Evolutionary conservation across 2,797 vertebrate genomes (phyloP), one percentile per base, ranked within the genome.

Genomic region (Sebastes iracundus): DNA sequence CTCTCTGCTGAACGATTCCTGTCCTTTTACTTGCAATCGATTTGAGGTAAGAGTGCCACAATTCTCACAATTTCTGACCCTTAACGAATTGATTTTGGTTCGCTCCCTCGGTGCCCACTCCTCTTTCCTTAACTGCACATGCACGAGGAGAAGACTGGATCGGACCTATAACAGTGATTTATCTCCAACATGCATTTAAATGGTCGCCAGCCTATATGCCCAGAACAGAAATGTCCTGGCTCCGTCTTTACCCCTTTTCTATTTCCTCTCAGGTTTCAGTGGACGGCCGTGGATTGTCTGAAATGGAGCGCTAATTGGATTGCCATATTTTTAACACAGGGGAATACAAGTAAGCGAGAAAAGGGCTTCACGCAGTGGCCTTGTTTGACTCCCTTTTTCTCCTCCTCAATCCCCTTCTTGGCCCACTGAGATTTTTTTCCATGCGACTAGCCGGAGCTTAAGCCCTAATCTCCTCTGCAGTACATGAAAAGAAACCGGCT

Each of bases 221-320:
- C 28, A 10, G 12, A 81, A 80, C 3, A 20, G 75, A 83, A 90
- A 91, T 87, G 70, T 84, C 84, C 72, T 55, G 81, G 55, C 75
- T 69, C 61, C 59, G 5, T 46, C 52, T 28, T 46, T 33, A 28
- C 46, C 33, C 38, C 64, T 72, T 33, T 69, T 55, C 60, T 52
- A 7, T 72, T 59, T 81, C 60, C 71, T 72, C 49, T 80, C 75
- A 84, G 83, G 81, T 89, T 67, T 18, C 7, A 53, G 28, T 35
- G 67, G 71, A 72, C 28, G 75, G 85, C 70, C 1, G 4, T 18
- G 70, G 33, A 84, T 84, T 46, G 66, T 83, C 82, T 84, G 69
- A 88, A 93, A 81, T 64, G 66, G 63, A 46, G 72, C 13, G 6
- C 80, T 94, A 93, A 96, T 95, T 93, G 91, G 90, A 95, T 94